Evolutionary conservation across 1,140 invertebrate genomes (phyloP), one percentile per base, ranked within the genome.

Genomic region (Hycleus phaleratus): DNA sequence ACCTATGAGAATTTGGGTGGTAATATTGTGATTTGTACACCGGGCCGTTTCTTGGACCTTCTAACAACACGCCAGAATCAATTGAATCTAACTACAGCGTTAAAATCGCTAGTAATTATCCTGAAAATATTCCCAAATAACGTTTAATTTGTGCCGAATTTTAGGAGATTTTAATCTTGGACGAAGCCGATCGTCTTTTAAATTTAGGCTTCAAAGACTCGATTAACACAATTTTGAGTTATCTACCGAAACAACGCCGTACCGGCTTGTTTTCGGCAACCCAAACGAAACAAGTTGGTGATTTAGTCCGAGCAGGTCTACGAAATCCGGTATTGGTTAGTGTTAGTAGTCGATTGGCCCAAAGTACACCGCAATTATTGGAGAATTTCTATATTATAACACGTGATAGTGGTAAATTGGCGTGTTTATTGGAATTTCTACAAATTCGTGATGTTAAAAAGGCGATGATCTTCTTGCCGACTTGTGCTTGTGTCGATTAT

Each of bases 251-350:
- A 52, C 92, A 97, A 69, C 76, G 97, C 63, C 79, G 95, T 68
- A 99, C 97, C 0, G 95, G 95, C 0, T 78, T 99, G 12, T 99
- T 99, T 77, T 99, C 96, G 26, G 97, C 97, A 4, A 99, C 97
- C 11, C 96, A 98, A 76, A 98, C 95, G 0, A 93, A 93, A 72
- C 91, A 98, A 77, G 79, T 99, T 1, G 84, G 93, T 61, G 86
- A 93, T 61, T 75, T 99, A 11, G 89, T 97, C 38, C 77, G 95
- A 68, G 95, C 95, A 9, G 97, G 96, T 2, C 75, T 99, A 1
- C 77, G 97, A 66, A 98, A 99, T 80, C 96, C 97, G 18, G 87
- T 97, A 0, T 73, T 91, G 3, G 85, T 99, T 24, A 84, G 85
- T 39, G 92, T 99, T 0, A 93, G 91, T 71, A 91, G 95, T 68